These are phyloP conservation scores for Mesocricetus auratus DNA, from an alignment of 2,113 vertebrate species.

Conservation along the genomic window DNA sequence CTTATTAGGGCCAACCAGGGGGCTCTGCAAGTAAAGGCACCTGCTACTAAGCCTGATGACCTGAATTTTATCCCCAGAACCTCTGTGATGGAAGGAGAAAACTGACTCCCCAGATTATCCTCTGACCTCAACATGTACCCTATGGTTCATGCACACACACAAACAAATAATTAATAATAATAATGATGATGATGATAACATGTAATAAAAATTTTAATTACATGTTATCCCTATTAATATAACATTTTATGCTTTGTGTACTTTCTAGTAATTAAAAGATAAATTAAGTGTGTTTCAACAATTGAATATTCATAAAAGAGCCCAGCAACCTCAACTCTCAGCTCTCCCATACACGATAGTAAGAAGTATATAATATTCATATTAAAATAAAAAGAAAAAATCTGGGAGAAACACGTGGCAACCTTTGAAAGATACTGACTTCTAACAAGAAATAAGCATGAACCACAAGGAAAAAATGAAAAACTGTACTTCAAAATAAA, in stretches of 20 bases:
- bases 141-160: background rate
- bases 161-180: background rate
- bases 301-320: background rate
- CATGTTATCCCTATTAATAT: background rate
- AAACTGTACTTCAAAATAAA: conserved; percentile 11
- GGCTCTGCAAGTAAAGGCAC: background rate
- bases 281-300: background rate
- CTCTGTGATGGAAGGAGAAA: background rate
- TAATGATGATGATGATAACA: background rate
- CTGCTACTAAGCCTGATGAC: background rate
- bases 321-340: background rate
- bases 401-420: background rate
- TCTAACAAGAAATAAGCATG: conserved; percentile 6
- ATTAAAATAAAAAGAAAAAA: background rate
- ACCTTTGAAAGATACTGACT: conserved; percentile 29
- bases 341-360: background rate
- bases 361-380: conserved; percentile 21
- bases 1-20: background rate
- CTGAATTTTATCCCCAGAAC: background rate
- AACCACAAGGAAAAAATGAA: background rate
- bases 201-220: background rate
- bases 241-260: background rate
- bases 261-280: background rate
- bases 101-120: background rate
- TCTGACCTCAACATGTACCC: background rate